These are phyloP conservation scores for Gymnocypris eckloni DNA, from an alignment of 2,797 vertebrate species.

Conservation along the genomic window DNA sequence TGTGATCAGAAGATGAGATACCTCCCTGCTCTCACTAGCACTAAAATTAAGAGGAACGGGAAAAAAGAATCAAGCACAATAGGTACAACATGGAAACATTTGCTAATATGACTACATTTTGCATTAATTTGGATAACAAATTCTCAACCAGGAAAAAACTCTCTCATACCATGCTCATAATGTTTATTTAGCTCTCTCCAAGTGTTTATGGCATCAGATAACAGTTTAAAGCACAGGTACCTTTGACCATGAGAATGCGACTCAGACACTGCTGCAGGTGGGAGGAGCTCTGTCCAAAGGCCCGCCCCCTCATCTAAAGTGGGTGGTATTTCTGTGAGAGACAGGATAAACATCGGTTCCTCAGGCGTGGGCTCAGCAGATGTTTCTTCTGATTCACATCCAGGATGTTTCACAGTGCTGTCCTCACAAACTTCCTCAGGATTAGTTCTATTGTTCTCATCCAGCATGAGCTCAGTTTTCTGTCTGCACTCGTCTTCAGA, in stretches of 20 bases:
- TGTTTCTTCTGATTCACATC: neutral
- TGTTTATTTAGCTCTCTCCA: neutral
- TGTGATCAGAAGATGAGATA: constrained; percentile 37
- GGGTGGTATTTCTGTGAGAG: constrained; percentile 77
- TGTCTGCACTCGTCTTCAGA: neutral
- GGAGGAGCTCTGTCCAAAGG: constrained; percentile 40
- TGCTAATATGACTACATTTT: too few species aligned
- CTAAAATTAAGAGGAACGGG: constrained; percentile 4
- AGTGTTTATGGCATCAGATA: constrained; percentile 11
- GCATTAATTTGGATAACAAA: neutral
- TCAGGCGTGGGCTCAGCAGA: constrained; percentile 62
- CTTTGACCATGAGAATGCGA: constrained; percentile 16
- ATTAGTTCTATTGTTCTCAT: constrained; percentile 6
- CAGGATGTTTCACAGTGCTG: neutral
- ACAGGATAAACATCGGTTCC: constrained; percentile 78
- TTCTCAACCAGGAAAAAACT: neutral
- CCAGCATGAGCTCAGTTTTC: neutral
- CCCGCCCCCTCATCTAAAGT: constrained; percentile 39
- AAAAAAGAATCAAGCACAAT: neutral
- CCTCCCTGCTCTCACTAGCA: constrained; percentile 17
- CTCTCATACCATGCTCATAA: neutral
- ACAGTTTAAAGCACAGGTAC: constrained; percentile 1
- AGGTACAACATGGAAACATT: neutral
- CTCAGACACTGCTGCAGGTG: neutral
- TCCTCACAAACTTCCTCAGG: constrained; percentile 18